Percentiles rank a stretch among this genome's conserved stretches.
Conservation (phyloP, 1,140 invertebrate species). For the Sycobia sp. region DNA sequence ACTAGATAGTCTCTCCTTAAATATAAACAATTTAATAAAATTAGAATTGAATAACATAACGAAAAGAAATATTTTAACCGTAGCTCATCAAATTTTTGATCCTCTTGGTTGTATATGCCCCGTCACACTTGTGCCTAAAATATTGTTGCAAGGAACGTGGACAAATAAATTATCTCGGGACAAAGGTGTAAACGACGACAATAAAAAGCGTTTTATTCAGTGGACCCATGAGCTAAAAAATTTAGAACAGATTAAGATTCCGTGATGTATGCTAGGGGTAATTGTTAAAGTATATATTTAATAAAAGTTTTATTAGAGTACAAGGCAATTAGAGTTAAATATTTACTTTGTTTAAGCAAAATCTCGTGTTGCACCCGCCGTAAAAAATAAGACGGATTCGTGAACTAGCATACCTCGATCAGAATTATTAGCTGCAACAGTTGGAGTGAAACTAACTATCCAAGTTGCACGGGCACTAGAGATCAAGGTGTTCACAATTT, state of each 20-base stretch:
- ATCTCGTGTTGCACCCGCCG: background rate
- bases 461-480: too few species aligned
- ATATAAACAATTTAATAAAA: background rate
- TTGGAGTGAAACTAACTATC: background rate
- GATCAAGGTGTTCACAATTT: too few species aligned
- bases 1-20: constrained; percentile 4
- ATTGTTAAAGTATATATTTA: constrained; percentile 6
- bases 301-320: background rate
- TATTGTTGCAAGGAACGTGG: constrained; percentile 37
- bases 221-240: constrained; percentile 13
- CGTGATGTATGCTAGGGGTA: too few species aligned
- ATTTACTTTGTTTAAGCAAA: too few species aligned
- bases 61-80: constrained; percentile 39
- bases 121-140: constrained; percentile 31
- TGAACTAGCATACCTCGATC: too few species aligned
- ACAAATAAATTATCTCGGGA: constrained; percentile 37
- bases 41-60: background rate
- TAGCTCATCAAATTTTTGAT: constrained; percentile 39
- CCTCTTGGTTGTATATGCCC: constrained; percentile 40
- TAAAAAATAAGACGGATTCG: too few species aligned
- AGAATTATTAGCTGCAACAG: background rate
- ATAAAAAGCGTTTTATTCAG: background rate
- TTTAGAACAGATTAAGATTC: too few species aligned
- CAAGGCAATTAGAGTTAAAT: too few species aligned
- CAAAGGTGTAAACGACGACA: constrained; percentile 13